A percentile compares a stretch with the other conserved stretches of the same genome.
phyloP scores from a whole-genome alignment of 2,113 vertebrate species.

The Camarhynchus parvulus region DNA sequence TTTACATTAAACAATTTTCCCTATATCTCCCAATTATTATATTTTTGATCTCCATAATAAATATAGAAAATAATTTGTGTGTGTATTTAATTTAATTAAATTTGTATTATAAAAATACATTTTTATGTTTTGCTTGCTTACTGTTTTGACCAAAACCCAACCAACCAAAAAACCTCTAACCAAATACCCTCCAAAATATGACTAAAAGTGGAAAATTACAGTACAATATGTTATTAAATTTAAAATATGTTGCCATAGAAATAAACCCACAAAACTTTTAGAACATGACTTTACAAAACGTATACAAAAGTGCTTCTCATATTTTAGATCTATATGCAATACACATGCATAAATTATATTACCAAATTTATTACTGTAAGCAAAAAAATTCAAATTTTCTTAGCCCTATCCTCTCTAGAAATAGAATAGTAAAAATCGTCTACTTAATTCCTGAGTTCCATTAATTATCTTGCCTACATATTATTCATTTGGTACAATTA shows the following conservation, averaged over 20 bases:
- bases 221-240: background rate
- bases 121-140: background rate
- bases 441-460: background rate
- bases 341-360: background rate
- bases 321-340: background rate
- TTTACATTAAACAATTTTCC: background rate
- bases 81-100: background rate
- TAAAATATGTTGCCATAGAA: background rate
- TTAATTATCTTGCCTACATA: background rate
- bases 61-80: background rate
- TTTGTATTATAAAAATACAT: background rate
- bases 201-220: background rate
- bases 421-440: background rate
- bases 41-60: background rate
- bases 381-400: background rate
- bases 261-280: background rate
- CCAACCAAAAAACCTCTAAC: accelerated
- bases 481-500: background rate
- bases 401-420: background rate
- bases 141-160: background rate
- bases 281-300: background rate
- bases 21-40: background rate
- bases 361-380: background rate
- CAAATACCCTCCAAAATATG: accelerated
- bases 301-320: background rate